Evolutionary conservation across 2,797 vertebrate genomes (phyloP).

Genomic region (Sebastolobus altivelis): DNA sequence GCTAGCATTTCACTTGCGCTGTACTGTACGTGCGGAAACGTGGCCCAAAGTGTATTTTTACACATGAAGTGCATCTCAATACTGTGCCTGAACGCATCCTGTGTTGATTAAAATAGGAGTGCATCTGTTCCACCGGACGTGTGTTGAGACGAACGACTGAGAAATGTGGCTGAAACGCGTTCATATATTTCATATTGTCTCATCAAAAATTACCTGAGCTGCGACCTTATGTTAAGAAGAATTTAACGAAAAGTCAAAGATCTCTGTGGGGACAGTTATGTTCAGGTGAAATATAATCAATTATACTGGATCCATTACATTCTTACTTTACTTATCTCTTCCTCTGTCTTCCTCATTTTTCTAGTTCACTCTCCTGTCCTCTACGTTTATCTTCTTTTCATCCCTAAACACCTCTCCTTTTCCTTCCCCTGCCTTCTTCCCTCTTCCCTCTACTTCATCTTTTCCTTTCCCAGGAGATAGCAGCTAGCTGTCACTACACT

Average conservation of each 20-base stretch:
- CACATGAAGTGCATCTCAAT: too few species aligned
- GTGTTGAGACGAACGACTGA: neutral
- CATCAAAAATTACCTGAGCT: neutral
- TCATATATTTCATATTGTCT: neutral
- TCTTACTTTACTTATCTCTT: neutral
- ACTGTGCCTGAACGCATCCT: too few species aligned
- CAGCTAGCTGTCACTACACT: slow-evolving; percentile 27
- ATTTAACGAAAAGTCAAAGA: neutral
- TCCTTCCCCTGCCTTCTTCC: slow-evolving; percentile 3
- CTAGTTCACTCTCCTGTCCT: neutral
- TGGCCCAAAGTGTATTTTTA: too few species aligned
- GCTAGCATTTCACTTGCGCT: too few species aligned
- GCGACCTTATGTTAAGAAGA: neutral
- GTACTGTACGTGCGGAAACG: too few species aligned
- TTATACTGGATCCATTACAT: neutral
- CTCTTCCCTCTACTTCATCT: slow-evolving; percentile 2
- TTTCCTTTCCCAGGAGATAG: slow-evolving; percentile 16
- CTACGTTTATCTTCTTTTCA: slow-evolving; percentile 8
- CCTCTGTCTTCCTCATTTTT: neutral
- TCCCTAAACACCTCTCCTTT: slow-evolving; percentile 12
- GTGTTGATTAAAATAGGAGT: neutral
- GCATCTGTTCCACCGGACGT: neutral
- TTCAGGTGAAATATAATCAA: neutral
- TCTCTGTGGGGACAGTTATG: neutral
- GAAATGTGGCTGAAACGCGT: neutral